phyloP scores from a whole-genome alignment of 2,888 invertebrate species.

The Xestoiulus laeticollis region DNA sequence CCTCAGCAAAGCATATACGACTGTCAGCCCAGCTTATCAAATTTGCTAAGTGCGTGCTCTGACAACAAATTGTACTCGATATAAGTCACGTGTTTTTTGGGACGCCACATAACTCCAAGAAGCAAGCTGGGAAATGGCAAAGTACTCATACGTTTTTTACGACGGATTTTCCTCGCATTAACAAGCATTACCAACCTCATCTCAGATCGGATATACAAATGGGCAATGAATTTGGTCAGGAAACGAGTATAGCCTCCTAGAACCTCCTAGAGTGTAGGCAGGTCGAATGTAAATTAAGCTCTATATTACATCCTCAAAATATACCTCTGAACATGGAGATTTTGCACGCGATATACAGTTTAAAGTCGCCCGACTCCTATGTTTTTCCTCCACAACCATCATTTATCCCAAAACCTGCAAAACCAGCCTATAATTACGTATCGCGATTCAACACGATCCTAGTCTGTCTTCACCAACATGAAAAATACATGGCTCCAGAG shows the following conservation, averaged over 20 bases:
- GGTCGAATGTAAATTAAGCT: neutral
- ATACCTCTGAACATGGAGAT: neutral
- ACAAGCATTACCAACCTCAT: neutral
- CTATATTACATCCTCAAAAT: neutral
- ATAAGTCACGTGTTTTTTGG: neutral
- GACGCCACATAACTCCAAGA: neutral
- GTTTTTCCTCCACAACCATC: neutral
- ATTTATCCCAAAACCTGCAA: neutral
- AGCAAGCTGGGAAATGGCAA: neutral
- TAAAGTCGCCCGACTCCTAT: neutral
- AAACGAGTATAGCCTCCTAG: too few species aligned
- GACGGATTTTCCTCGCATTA: neutral
- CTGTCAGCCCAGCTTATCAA: too few species aligned
- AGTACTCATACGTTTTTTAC: neutral
- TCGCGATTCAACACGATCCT: too few species aligned
- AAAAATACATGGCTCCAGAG: too few species aligned
- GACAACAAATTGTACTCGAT: too few species aligned
- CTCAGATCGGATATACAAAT: neutral
- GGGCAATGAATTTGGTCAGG: neutral
- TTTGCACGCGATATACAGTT: neutral
- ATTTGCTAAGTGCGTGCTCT: too few species aligned
- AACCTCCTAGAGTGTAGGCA: neutral
- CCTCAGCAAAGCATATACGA: too few species aligned
- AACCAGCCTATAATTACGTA: too few species aligned
- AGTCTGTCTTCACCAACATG: too few species aligned